Evolutionary conservation across 2,888 invertebrate genomes (phyloP).

Genomic region (Apamea anceps): DNA sequence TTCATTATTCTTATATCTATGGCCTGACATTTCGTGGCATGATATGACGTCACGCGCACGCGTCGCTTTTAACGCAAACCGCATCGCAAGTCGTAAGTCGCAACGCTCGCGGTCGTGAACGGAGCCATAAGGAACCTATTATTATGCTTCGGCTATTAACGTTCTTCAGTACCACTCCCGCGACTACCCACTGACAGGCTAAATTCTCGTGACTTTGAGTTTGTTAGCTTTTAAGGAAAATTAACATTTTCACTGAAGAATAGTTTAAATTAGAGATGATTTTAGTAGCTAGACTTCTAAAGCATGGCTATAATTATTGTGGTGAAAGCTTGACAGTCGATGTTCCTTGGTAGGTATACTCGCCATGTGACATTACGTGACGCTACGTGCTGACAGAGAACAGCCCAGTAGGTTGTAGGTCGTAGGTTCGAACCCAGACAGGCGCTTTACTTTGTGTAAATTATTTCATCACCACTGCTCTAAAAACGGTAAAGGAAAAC

Average conservation of each 20-base stretch:
- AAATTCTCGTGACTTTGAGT: conserved; percentile 1
- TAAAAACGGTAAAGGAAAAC: too few species aligned
- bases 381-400: background rate
- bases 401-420: too few species aligned
- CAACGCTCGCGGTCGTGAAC: background rate
- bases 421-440: too few species aligned
- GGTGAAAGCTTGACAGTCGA: background rate
- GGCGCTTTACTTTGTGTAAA: too few species aligned
- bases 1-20: too few species aligned
- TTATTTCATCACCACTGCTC: too few species aligned
- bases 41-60: background rate
- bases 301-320: conserved; percentile 1
- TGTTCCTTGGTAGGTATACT: background rate
- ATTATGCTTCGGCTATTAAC: background rate
- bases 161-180: background rate
- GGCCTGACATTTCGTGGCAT: background rate
- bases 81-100: background rate
- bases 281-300: background rate
- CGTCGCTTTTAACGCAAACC: background rate
- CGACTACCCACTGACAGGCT: conserved; percentile 9
- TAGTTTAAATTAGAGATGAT: conserved; percentile 8
- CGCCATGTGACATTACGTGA: background rate
- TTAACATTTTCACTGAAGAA: background rate
- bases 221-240: conserved; percentile 6
- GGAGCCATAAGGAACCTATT: background rate